phyloP scores from a whole-genome alignment of 2,797 vertebrate species.

The Xyrichtys novacula region DNA sequence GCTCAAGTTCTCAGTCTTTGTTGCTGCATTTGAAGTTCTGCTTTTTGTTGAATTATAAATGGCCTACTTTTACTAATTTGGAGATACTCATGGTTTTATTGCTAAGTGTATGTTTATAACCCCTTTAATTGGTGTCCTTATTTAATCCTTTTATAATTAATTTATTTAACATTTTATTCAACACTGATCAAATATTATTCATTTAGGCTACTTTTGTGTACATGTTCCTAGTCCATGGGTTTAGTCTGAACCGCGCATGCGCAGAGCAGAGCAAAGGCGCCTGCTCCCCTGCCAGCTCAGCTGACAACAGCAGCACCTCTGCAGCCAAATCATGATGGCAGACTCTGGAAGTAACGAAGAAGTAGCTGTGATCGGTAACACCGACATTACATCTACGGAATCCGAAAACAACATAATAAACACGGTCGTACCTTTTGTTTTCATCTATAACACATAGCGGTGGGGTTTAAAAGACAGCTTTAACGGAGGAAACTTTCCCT shows the following conservation, averaged over 20 bases:
- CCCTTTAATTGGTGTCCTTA: no score
- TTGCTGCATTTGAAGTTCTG: background rate
- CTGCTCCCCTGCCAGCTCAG: slow-evolving; percentile 61
- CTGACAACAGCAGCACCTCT: slow-evolving; percentile 57
- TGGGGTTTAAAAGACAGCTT: background rate
- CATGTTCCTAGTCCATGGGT: no score
- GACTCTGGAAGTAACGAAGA: slow-evolving; percentile 78
- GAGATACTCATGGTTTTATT: background rate
- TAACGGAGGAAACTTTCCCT: slow-evolving; percentile 20
- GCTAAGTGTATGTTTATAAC: no score
- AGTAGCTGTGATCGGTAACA: slow-evolving; percentile 84
- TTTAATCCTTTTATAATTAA: no score
- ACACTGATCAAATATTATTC: no score
- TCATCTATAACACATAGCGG: background rate
- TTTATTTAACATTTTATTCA: no score
- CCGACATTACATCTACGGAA: slow-evolving; percentile 80
- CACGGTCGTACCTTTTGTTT: slow-evolving; percentile 69
- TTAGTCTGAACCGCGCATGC: slow-evolving; percentile 67
- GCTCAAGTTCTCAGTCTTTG: background rate
- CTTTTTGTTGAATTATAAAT: background rate
- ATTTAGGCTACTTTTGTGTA: no score
- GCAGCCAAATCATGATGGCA: slow-evolving; percentile 75
- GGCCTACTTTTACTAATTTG: background rate
- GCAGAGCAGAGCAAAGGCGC: background rate
- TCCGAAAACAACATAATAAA: slow-evolving; percentile 84